A percentile compares a stretch with the other conserved stretches of the same genome.
These are phyloP conservation scores for Neocrepidodera transversa DNA, from an alignment of 2,888 invertebrate genomes.

Conservation along the genomic window DNA sequence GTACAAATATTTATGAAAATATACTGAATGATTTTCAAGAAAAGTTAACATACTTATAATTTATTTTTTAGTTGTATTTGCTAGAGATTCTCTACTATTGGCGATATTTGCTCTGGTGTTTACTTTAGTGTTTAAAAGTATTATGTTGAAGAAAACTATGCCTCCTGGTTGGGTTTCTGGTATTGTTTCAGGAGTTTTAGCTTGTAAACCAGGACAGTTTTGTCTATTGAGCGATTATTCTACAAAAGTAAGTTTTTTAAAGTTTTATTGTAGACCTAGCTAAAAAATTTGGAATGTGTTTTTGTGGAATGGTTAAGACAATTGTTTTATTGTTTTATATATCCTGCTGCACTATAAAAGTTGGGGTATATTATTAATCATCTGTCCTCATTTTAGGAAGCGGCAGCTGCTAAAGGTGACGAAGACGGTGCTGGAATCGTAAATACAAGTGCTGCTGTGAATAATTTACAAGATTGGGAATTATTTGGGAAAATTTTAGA, in stretches of 20 bases:
- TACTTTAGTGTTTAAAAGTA: conserved; percentile 50
- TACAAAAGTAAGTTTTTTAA: conserved; percentile 42
- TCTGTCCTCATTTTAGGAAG: conserved; percentile 51
- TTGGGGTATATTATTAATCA: too few species aligned
- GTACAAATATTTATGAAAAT: conserved; percentile 36
- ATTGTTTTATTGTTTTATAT: too few species aligned
- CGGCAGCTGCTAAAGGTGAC: conserved; percentile 51
- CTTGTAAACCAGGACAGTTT: conserved; percentile 47
- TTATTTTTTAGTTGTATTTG: conserved; percentile 50
- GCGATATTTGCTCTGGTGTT: conserved; percentile 50
- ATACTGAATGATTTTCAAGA: neutral
- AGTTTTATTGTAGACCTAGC: neutral
- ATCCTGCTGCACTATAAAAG: too few species aligned
- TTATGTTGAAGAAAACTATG: conserved; percentile 47
- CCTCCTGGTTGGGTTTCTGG: conserved; percentile 52
- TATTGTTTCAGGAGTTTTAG: conserved; percentile 44
- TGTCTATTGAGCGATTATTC: conserved; percentile 47
- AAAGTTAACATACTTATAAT: conserved; percentile 11
- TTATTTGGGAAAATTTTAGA: conserved; percentile 56
- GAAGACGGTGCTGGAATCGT: conserved; percentile 53
- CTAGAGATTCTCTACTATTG: conserved; percentile 52
- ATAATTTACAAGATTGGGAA: conserved; percentile 50
- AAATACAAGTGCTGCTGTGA: conserved; percentile 35
- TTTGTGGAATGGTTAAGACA: too few species aligned
- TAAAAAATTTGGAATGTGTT: conserved; percentile 6